These are phyloP conservation scores for Lithophane semibrunnea DNA, from an alignment of 2,888 invertebrate genomes.

Conservation along the genomic window DNA sequence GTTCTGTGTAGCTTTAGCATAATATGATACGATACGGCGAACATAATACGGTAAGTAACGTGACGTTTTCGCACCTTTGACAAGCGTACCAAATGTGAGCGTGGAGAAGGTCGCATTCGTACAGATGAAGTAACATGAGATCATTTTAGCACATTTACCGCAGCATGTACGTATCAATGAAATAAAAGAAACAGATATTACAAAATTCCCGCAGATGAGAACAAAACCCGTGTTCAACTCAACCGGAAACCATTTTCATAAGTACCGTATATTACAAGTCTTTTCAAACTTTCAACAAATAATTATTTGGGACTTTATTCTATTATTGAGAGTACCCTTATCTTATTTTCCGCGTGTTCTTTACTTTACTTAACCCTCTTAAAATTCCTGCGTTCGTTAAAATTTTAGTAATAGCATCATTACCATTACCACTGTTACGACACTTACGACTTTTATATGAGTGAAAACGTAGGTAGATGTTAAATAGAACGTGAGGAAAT, in stretches of 20 bases:
- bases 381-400: slow-evolving; percentile 13
- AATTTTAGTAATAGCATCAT: slow-evolving; percentile 22
- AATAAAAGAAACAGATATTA: slow-evolving; percentile 37
- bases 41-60: slow-evolving; percentile 37
- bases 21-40: slow-evolving; percentile 24
- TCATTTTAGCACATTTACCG: slow-evolving; percentile 48
- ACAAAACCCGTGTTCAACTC: slow-evolving; percentile 8
- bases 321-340: slow-evolving; percentile 8
- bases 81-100: slow-evolving; percentile 66
- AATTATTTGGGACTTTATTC: slow-evolving; percentile 2
- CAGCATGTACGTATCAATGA: slow-evolving; percentile 22
- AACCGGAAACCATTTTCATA: slow-evolving; percentile 18
- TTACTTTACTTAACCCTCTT: slow-evolving; percentile 10
- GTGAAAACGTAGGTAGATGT: slow-evolving; percentile 7
- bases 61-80: slow-evolving; percentile 57
- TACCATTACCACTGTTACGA: slow-evolving; percentile 5
- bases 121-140: slow-evolving; percentile 46
- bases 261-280: neutral
- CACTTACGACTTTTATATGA: neutral
- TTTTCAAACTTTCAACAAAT: slow-evolving; percentile 19
- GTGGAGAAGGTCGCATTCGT: slow-evolving; percentile 44
- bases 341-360: slow-evolving; percentile 1
- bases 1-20: slow-evolving; percentile 5
- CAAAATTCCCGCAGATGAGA: slow-evolving; percentile 11
- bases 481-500: slow-evolving; percentile 39